Evolutionary conservation across 2,888 invertebrate genomes (phyloP).

Genomic region (Ptychoptera contaminata): DNA sequence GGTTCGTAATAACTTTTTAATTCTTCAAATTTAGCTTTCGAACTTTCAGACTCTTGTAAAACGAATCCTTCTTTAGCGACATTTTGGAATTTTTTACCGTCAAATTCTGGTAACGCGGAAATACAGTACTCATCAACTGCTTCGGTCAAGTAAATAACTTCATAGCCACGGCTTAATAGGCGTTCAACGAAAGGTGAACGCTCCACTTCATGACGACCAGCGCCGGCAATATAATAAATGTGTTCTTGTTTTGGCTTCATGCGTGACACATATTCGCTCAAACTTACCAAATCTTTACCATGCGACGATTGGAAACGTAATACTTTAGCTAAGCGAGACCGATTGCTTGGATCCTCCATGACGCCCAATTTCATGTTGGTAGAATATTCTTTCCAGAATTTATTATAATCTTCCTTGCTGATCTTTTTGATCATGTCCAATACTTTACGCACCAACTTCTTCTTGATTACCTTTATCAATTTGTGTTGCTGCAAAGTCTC

Average conservation of each 20-base stretch:
- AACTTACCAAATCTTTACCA: conserved; percentile 46
- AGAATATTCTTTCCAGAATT: conserved; percentile 98
- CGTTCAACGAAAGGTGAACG: conserved; percentile 93
- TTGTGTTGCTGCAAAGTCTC: conserved; percentile 98
- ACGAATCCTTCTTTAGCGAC: conserved; percentile 96
- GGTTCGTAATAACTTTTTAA: conserved; percentile 72
- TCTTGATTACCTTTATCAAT: conserved; percentile 96
- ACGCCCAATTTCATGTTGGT: conserved; percentile 94
- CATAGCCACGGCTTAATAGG: conserved; percentile 81
- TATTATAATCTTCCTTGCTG: conserved; percentile 69
- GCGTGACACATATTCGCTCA: conserved; percentile 79
- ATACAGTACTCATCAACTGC: conserved; percentile 98
- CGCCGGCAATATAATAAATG: conserved; percentile 93
- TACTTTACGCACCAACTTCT: conserved; percentile 93
- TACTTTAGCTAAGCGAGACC: conserved; percentile 88
- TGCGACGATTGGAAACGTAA: conserved; percentile 78
- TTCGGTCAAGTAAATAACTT: conserved; percentile 86
- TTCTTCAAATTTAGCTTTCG: conserved; percentile 61
- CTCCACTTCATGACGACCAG: conserved; percentile 70
- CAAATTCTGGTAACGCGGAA: conserved; percentile 91
- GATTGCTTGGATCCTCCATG: conserved; percentile 94
- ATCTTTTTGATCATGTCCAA: conserved; percentile 98
- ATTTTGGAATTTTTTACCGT: conserved; percentile 98
- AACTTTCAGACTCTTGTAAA: conserved; percentile 53
- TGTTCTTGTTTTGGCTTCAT: conserved; percentile 92